These are phyloP conservation scores for Xenopus laevis DNA, from an alignment of 2,113 vertebrate species.

Conservation along the genomic window DNA sequence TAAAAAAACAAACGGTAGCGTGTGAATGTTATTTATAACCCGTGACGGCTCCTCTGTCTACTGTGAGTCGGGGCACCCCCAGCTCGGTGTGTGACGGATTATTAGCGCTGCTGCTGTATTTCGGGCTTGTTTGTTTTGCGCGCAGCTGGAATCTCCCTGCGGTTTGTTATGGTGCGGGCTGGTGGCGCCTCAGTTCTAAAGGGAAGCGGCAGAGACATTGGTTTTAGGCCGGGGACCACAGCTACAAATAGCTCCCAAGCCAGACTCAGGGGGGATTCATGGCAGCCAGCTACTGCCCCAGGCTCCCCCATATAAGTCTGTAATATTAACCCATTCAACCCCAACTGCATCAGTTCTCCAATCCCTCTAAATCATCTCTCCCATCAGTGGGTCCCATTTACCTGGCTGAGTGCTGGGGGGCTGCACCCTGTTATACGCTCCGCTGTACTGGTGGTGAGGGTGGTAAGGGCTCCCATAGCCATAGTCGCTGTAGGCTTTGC, in stretches of 20 bases:
- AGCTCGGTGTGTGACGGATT: background rate
- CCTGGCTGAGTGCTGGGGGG: conserved; percentile 86
- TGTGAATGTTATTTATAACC: no score
- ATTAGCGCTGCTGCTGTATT: background rate
- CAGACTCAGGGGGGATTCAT: conserved; percentile 41
- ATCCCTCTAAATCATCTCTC: background rate
- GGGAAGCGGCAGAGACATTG: conserved; percentile 30
- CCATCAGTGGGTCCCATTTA: conserved; percentile 42
- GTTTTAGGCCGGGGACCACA: conserved; percentile 22
- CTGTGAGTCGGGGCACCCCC: background rate
- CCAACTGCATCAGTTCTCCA: background rate
- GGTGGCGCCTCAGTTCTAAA: conserved; percentile 34
- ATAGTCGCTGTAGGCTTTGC: conserved; percentile 90
- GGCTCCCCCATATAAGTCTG: conserved; percentile 4
- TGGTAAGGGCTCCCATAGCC: conserved; percentile 84
- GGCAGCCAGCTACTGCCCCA: background rate
- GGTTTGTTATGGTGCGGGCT: conserved; percentile 39
- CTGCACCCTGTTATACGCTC: conserved; percentile 88
- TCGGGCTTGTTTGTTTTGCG: conserved; percentile 14
- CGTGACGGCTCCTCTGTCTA: no score
- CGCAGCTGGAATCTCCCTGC: conserved; percentile 20
- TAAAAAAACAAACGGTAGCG: no score
- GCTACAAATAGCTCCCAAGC: conserved; percentile 35
- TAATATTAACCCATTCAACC: background rate
- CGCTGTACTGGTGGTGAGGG: conserved; percentile 82